Percentiles rank a stretch among this genome's conserved stretches.
Evolutionary conservation across 2,797 vertebrate species (phyloP).

Genomic region (Urocyon cinereoargenteus): DNA sequence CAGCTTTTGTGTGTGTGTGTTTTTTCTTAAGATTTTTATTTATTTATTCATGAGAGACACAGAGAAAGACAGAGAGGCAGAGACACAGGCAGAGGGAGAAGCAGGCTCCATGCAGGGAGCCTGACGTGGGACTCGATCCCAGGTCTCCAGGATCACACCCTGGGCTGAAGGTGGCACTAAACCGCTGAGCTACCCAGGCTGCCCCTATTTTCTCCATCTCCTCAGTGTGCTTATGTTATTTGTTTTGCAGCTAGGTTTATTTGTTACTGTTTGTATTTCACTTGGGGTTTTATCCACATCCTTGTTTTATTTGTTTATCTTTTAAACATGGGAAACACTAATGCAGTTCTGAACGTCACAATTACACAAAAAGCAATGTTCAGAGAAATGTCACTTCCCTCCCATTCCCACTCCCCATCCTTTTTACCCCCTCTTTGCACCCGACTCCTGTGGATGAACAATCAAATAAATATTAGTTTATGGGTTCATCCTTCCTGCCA

Average conservation of each 20-base stretch:
- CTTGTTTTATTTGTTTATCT: slow-evolving; percentile 2
- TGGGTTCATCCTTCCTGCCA: background rate
- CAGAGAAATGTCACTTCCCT: background rate
- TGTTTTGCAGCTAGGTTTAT: background rate
- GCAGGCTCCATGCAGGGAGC: too few relatives aligned
- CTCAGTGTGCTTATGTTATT: background rate
- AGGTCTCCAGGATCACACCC: too few relatives aligned
- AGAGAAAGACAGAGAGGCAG: too few relatives aligned
- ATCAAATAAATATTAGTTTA: background rate
- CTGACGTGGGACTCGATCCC: too few relatives aligned
- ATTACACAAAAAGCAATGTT: background rate
- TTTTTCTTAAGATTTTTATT: too few relatives aligned
- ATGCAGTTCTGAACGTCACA: background rate
- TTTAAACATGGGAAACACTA: background rate
- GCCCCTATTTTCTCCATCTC: background rate
- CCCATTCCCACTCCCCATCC: background rate
- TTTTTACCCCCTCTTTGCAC: background rate
- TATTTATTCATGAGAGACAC: too few relatives aligned
- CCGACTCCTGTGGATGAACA: background rate
- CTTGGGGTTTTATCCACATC: slow-evolving; percentile 11
- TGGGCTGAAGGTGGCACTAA: too few relatives aligned
- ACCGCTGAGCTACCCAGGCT: too few relatives aligned
- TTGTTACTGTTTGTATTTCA: background rate
- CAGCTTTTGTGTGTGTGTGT: too few relatives aligned
- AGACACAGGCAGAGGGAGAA: too few relatives aligned